Evolutionary conservation across 1,140 invertebrate species (phyloP).

Genomic region (Ephestia elutella): DNA sequence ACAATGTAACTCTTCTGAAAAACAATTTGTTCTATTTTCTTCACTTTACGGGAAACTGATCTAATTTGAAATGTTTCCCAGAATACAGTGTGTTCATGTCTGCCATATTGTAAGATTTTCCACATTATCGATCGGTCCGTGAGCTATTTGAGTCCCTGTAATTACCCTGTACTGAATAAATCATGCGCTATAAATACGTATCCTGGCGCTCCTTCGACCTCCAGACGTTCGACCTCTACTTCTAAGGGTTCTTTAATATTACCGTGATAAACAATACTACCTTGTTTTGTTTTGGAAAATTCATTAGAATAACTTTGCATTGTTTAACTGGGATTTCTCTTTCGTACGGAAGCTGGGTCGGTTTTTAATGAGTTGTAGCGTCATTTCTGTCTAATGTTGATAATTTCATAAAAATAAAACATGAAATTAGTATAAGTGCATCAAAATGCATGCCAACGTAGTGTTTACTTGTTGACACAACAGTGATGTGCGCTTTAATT

Average conservation of each 20-base stretch:
- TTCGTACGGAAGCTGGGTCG: background rate
- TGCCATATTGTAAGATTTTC: background rate
- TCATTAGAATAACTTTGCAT: conserved; percentile 18
- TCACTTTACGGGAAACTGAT: background rate
- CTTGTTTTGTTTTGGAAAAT: conserved; percentile 17
- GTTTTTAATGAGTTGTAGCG: background rate
- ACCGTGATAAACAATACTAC: conserved; percentile 11
- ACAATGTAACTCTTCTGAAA: background rate
- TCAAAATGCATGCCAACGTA: background rate
- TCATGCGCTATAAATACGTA: conserved; percentile 7
- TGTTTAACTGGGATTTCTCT: background rate
- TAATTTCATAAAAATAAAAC: background rate
- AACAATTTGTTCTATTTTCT: background rate
- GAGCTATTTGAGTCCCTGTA: background rate
- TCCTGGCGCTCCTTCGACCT: conserved; percentile 37
- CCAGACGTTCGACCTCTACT: conserved; percentile 49
- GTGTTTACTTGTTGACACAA: background rate
- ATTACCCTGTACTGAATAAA: background rate
- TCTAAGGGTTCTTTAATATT: conserved; percentile 17
- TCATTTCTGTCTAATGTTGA: too few species aligned
- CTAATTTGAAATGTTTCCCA: background rate
- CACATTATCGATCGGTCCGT: background rate
- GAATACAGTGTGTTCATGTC: too few species aligned
- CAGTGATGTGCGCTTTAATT: background rate
- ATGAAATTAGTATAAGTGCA: background rate